Percentiles rank a stretch among this genome's conserved stretches.
phyloP scores from a whole-genome alignment of 2,888 invertebrate genomes.

The Encarsia formosa region DNA sequence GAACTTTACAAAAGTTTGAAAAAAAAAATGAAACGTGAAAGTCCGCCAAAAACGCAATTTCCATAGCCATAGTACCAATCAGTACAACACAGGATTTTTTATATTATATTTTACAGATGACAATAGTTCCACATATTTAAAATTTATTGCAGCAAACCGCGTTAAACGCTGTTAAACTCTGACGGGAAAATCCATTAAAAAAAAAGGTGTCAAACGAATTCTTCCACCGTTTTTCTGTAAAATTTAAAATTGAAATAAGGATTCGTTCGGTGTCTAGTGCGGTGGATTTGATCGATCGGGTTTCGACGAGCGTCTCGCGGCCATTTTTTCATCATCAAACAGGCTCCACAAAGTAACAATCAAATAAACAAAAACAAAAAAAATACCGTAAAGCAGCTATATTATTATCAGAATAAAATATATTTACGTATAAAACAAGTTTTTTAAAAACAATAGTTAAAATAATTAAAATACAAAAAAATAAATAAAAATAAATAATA shows the following conservation, averaged over 20 bases:
- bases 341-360: slow-evolving; percentile 49
- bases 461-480: slow-evolving; percentile 17
- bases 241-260: slow-evolving; percentile 3
- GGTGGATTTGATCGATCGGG: not conserved
- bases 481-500: slow-evolving; percentile 12
- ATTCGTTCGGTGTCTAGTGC: slow-evolving; percentile 1
- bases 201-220: too few species aligned
- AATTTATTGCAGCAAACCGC: slow-evolving; percentile 15
- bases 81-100: slow-evolving; percentile 53
- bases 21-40: slow-evolving; percentile 6
- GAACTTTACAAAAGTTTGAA: slow-evolving; percentile 16
- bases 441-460: slow-evolving; percentile 43
- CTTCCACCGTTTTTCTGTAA: slow-evolving; percentile 1
- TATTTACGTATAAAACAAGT: slow-evolving; percentile 48
- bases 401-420: slow-evolving; percentile 47
- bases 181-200: not conserved
- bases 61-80: slow-evolving; percentile 52
- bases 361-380: slow-evolving; percentile 39
- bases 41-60: slow-evolving; percentile 33
- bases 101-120: slow-evolving; percentile 53
- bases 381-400: slow-evolving; percentile 43
- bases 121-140: slow-evolving; percentile 49
- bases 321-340: slow-evolving; percentile 31
- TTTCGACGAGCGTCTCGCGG: slow-evolving; percentile 9
- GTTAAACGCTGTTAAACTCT: not conserved